Percentiles rank a stretch among this genome's conserved stretches.
phyloP scores from a whole-genome alignment of 2,113 vertebrate genomes.

The Girardinichthys multiradiatus region DNA sequence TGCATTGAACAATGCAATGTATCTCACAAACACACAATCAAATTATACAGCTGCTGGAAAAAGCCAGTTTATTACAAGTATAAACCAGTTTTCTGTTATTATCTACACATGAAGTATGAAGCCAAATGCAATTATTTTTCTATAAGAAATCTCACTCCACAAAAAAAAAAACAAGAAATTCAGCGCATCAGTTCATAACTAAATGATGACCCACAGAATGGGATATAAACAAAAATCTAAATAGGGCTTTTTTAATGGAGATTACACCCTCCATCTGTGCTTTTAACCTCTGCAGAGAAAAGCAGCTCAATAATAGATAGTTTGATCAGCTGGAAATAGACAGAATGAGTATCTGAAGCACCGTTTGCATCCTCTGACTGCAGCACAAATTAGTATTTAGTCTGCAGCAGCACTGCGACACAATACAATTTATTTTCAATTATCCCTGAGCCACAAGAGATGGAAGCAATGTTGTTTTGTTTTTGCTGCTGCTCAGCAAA shows the following conservation, averaged over 20 bases:
- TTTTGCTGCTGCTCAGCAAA: conserved; percentile 55
- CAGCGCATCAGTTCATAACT: neutral
- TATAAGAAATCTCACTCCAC: neutral
- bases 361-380: conserved; percentile 43
- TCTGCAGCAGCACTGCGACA: conserved; percentile 76
- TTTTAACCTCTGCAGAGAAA: conserved; percentile 22
- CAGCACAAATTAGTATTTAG: conserved; percentile 78
- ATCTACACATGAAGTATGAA: neutral
- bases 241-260: conserved; percentile 23
- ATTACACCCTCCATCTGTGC: conserved; percentile 6
- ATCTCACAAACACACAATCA: neutral
- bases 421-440: conserved; percentile 79
- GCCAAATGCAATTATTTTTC: neutral
- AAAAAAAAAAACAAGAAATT: neutral
- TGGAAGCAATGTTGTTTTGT: conserved; percentile 58
- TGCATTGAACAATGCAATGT: neutral
- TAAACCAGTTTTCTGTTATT: neutral
- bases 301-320: conserved; percentile 1
- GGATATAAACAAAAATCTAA: conserved; percentile 21
- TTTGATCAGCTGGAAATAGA: conserved; percentile 20
- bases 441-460: conserved; percentile 66
- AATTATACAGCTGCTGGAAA: neutral
- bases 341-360: conserved; percentile 28
- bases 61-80: no score
- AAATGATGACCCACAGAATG: neutral